Evolutionary conservation across 1,140 invertebrate species (phyloP).

Genomic region (Cepaea nemoralis): DNA sequence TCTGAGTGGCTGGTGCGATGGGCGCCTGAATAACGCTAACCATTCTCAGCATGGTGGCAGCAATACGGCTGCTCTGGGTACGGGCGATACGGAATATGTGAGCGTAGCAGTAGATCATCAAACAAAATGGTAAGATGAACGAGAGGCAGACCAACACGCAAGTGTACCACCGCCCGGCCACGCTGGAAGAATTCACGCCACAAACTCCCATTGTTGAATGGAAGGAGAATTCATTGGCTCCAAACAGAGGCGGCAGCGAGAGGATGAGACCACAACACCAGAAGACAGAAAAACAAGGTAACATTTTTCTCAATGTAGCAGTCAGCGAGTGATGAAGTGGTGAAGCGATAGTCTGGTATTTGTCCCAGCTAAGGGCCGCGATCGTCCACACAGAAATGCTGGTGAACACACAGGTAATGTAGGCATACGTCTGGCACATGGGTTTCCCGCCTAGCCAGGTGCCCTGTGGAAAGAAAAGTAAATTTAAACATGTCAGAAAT

Average conservation of each 20-base stretch:
- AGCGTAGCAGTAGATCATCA: slow-evolving; percentile 62
- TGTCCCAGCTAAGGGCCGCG: slow-evolving; percentile 66
- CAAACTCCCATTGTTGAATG: slow-evolving; percentile 53
- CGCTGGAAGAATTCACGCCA: slow-evolving; percentile 48
- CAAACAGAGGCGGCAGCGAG: slow-evolving; percentile 54
- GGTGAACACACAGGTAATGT: slow-evolving; percentile 40
- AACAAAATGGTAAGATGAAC: slow-evolving; percentile 52
- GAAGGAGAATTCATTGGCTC: slow-evolving; percentile 50
- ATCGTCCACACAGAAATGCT: slow-evolving; percentile 59
- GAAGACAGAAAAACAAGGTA: slow-evolving; percentile 55
- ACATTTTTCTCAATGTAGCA: slow-evolving; percentile 59
- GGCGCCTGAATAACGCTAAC: slow-evolving; percentile 63
- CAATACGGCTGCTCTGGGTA: slow-evolving; percentile 62
- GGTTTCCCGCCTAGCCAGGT: slow-evolving; percentile 19
- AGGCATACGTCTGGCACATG: slow-evolving; percentile 40
- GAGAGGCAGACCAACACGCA: slow-evolving; percentile 47
- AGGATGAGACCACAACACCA: slow-evolving; percentile 52
- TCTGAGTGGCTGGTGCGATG: slow-evolving; percentile 50
- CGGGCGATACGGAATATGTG: slow-evolving; percentile 63
- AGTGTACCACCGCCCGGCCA: slow-evolving; percentile 53
- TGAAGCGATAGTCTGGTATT: slow-evolving; percentile 65
- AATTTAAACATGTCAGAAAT: neutral
- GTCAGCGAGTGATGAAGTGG: slow-evolving; percentile 65
- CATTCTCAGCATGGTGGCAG: slow-evolving; percentile 64
- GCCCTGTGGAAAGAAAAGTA: slow-evolving; percentile 28